Evolutionary conservation across 2,888 invertebrate genomes (phyloP), one percentile per base, ranked within the genome.

Genomic region (Parthenolecanium corni): DNA sequence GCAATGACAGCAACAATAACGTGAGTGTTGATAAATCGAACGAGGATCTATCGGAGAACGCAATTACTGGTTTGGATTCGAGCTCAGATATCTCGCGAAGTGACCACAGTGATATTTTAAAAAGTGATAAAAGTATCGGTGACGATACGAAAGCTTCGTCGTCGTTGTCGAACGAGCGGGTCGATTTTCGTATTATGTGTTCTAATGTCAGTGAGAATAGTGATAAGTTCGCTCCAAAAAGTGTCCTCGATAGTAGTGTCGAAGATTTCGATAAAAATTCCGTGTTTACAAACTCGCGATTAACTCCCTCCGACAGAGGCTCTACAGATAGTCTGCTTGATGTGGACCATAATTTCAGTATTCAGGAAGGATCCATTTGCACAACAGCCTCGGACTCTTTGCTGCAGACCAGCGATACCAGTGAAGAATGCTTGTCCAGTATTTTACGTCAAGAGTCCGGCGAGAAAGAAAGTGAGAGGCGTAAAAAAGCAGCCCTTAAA

Each of bases 301-400:
- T 64, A 16, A 52, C 65, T 1, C 58, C 58, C 12, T 67, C 67
- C 38, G 67, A 67, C 52, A 66, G 65, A 66, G 68, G 68, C 31
- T 68, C 68, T 5, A 67, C 66, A 5, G 68, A 68, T 58, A 68
- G 68, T 54, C 52, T 68, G 3, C 56, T 68, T 52, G 68, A 67
- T 64, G 66, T 67, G 36, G 68, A 68, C 57, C 64, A 64, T 57
- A 54, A 64, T 52, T 62, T 54, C 31, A 64, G 62, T 54, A 57
- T 49, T 46, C 66, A 64, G 46, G 65, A 67, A 31, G 64, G 62
- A 38, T 67, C 66, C n/a, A 42, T 62, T 44, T 65, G 65, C 36
- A 66, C 66, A n/a, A 67, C 67, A 23, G 66, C 67, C 5, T 67
- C 67, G 6, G 66, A 66, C 40, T 66, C 66, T 11, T 44, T 66